A percentile compares a stretch with the other conserved stretches of the same genome.
phyloP scores from a whole-genome alignment of 2,888 invertebrate species.

The Tiliacea citrago region DNA sequence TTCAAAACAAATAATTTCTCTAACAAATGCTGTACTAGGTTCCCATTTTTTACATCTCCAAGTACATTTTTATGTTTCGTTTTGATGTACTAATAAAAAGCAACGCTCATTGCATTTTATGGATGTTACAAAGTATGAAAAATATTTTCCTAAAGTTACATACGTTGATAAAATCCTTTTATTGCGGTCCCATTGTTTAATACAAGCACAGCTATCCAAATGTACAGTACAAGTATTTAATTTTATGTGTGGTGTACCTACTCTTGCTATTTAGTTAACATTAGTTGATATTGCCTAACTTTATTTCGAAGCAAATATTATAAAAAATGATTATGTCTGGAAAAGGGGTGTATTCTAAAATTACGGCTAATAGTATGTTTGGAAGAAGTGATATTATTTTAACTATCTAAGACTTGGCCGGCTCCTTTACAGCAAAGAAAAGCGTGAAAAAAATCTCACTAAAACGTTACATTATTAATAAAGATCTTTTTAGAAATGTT shows the following conservation, averaged over 20 bases:
- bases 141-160: slow-evolving; percentile 13
- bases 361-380: no score
- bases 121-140: slow-evolving; percentile 15
- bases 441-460: background rate
- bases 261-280: background rate
- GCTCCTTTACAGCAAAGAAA: background rate
- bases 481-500: background rate
- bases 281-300: background rate
- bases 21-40: background rate
- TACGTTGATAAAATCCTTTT: slow-evolving; percentile 13
- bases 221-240: background rate
- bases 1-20: background rate
- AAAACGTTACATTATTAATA: background rate
- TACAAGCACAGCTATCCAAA: background rate
- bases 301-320: background rate
- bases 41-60: background rate
- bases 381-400: no score
- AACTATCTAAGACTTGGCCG: background rate
- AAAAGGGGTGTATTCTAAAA: background rate
- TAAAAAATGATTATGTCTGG: background rate
- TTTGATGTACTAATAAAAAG: slow-evolving; percentile 34
- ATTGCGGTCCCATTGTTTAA: background rate
- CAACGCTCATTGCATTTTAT: slow-evolving; percentile 44
- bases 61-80: slow-evolving; percentile 19
- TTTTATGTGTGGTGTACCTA: background rate